phyloP scores from a whole-genome alignment of 2,797 vertebrate genomes.

The Labroides dimidiatus region DNA sequence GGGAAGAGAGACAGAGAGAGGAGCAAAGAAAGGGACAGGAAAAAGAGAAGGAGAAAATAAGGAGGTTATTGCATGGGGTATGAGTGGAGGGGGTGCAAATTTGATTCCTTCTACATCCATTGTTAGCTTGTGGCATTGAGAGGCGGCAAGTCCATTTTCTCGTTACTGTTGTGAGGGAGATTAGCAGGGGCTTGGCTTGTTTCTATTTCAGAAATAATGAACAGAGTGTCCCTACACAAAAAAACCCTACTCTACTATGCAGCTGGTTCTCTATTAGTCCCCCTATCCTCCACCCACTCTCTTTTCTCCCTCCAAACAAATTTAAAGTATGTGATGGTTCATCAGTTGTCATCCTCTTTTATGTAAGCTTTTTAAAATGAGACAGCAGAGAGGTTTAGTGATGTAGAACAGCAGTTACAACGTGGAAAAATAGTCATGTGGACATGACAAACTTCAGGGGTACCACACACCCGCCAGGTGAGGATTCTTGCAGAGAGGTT shows the following conservation, averaged over 20 bases:
- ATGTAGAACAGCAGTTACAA: background rate
- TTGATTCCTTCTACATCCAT: constrained; percentile 72
- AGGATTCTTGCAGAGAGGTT: constrained; percentile 47
- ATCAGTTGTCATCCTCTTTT: constrained; percentile 8
- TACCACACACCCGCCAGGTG: constrained; percentile 49
- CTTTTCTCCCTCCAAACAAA: constrained; percentile 20
- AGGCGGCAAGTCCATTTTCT: constrained; percentile 65
- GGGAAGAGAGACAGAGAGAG: constrained; percentile 12
- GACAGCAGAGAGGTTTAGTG: background rate
- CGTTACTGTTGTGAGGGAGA: constrained; percentile 67
- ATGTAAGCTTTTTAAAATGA: constrained; percentile 9
- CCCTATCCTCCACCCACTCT: background rate
- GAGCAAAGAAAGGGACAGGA: constrained; percentile 15
- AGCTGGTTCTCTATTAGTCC: constrained; percentile 37
- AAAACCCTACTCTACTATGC: constrained; percentile 38
- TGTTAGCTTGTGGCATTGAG: constrained; percentile 71
- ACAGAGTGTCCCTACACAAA: constrained; percentile 58
- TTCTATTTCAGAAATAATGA: constrained; percentile 81
- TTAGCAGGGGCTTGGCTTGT: constrained; percentile 70
- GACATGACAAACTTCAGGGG: constrained; percentile 43
- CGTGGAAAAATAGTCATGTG: constrained; percentile 13
- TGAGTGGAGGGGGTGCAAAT: constrained; percentile 52
- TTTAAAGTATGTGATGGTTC: constrained; percentile 22
- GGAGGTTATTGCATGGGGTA: constrained; percentile 49
- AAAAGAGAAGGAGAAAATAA: constrained; percentile 42